A percentile compares a stretch with the other conserved stretches of the same genome.
These are phyloP conservation scores for Gastracanthus pulcherrimus DNA, from an alignment of 2,888 invertebrate genomes.

Conservation along the genomic window DNA sequence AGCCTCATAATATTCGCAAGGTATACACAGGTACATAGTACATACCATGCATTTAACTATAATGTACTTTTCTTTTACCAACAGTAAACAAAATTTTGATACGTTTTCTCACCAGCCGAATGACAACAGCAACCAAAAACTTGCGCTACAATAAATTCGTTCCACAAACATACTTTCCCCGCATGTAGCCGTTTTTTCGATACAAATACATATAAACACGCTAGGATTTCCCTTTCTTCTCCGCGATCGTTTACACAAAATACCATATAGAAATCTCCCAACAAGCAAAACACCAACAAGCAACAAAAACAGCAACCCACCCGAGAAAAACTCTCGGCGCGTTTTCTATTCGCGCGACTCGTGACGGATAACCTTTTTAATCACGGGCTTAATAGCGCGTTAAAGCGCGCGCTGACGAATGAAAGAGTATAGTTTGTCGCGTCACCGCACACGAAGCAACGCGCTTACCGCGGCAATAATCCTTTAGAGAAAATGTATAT, in stretches of 20 bases:
- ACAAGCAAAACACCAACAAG: neutral
- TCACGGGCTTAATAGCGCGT: constrained; percentile 31
- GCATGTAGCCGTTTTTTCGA: neutral
- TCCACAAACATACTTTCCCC: constrained; percentile 37
- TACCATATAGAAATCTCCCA: neutral
- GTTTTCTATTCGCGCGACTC: constrained; percentile 19
- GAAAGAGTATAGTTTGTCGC: neutral
- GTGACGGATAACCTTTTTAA: constrained; percentile 43
- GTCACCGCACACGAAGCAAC: constrained; percentile 42
- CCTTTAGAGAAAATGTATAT: neutral
- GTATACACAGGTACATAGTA: neutral
- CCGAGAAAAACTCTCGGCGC: too few relatives aligned
- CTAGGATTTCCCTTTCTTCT: constrained; percentile 18
- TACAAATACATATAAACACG: neutral
- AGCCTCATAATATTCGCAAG: too few relatives aligned
- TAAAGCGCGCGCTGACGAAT: constrained; percentile 6
- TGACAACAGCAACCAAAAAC: too few relatives aligned
- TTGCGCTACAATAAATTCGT: constrained; percentile 7
- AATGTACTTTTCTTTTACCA: neutral
- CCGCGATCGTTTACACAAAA: neutral
- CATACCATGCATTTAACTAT: neutral
- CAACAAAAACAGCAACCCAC: neutral
- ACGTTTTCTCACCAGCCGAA: neutral
- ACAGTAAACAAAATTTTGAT: neutral
- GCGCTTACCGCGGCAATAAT: neutral